Evolutionary conservation across 2,888 invertebrate genomes (phyloP).

Genomic region (Halictus quadricinctus): DNA sequence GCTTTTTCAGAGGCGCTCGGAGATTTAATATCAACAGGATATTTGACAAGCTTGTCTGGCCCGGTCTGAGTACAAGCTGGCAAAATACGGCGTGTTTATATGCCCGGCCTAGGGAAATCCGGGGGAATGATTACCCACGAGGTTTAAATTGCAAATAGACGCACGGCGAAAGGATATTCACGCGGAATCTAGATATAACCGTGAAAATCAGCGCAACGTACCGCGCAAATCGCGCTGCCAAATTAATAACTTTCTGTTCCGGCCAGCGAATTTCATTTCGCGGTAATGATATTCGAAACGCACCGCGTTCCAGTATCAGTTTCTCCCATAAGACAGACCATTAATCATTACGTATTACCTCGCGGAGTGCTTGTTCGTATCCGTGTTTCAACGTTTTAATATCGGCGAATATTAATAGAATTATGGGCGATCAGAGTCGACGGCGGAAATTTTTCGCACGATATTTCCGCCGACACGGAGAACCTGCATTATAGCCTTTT

Average conservation of each 20-base stretch:
- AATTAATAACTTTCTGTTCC: constrained; percentile 32
- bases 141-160: constrained; percentile 63
- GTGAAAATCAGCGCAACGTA: constrained; percentile 31
- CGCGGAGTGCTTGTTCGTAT: neutral
- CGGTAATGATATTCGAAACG: constrained; percentile 8
- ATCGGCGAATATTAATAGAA: neutral
- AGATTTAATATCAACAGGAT: constrained; percentile 57
- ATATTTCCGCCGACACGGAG: neutral
- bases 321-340: neutral
- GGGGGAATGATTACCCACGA: constrained; percentile 53
- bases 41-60: constrained; percentile 45
- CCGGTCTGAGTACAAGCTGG: constrained; percentile 17
- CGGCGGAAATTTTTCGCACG: neutral
- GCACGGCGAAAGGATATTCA: constrained; percentile 14
- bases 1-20: constrained; percentile 29
- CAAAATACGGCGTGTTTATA: constrained; percentile 44
- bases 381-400: neutral
- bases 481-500: neutral
- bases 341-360: constrained; percentile 10
- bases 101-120: constrained; percentile 49
- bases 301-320: neutral
- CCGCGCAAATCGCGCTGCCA: constrained; percentile 19
- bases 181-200: constrained; percentile 14
- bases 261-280: constrained; percentile 12
- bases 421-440: too few relatives aligned